Percentiles rank a stretch among this genome's conserved stretches.
Conservation (phyloP, 2,797 vertebrate species). For the Centropyge bicolor region DNA sequence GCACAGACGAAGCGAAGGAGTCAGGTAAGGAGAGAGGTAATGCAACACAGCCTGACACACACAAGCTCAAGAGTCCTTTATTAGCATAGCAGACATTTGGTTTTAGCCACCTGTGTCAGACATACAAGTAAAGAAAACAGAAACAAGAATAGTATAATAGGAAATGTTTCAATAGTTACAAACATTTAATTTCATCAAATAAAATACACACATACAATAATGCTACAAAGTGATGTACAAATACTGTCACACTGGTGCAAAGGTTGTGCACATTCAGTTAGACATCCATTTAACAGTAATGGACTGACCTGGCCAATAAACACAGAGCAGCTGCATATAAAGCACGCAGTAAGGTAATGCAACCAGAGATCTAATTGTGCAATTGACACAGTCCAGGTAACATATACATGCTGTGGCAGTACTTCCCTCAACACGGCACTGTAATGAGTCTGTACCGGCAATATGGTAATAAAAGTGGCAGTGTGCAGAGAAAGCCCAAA, state of each 20-base stretch:
- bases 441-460: not conserved
- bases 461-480: slow-evolving; percentile 12
- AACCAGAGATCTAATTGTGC: not conserved
- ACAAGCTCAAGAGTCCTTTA: not conserved
- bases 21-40: not conserved
- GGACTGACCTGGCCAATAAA: not conserved
- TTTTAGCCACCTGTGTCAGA: not conserved
- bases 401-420: not conserved
- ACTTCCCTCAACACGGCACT: not conserved
- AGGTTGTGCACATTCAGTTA: not conserved
- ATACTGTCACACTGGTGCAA: not conserved
- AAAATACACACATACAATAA: not conserved
- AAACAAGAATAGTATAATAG: not conserved
- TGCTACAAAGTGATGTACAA: not conserved
- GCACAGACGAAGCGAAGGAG: slow-evolving; percentile 1
- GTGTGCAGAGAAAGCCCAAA: slow-evolving; percentile 9
- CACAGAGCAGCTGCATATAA: too few relatives aligned
- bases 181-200: not conserved
- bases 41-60: not conserved
- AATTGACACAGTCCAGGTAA: not conserved
- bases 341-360: too few relatives aligned
- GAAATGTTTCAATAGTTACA: not conserved
- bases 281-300: not conserved
- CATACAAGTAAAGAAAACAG: not conserved
- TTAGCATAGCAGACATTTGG: not conserved